Evolutionary conservation across 2,113 vertebrate species (phyloP).

Genomic region (Chaenogobius annularis): DNA sequence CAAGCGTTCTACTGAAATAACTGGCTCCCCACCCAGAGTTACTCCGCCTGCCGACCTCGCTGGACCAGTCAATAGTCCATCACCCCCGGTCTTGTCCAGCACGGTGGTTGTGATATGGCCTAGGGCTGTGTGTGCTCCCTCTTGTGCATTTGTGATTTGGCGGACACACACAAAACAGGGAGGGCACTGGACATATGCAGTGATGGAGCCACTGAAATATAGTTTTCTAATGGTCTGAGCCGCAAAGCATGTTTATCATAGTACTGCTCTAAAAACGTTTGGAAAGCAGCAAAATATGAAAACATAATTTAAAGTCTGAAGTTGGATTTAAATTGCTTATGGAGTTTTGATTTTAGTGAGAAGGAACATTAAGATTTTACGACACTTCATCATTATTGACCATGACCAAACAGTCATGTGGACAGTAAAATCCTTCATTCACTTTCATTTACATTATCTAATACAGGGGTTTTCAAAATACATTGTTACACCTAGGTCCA

Average conservation of each 20-base stretch:
- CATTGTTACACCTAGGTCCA: too few relatives aligned
- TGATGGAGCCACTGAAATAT: conserved; percentile 38
- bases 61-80: conserved; percentile 62
- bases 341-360: background rate
- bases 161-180: conserved; percentile 22
- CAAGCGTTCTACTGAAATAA: conserved; percentile 59
- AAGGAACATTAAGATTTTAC: background rate
- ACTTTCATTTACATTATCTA: background rate
- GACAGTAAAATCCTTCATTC: background rate
- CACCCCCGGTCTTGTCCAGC: conserved; percentile 41
- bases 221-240: conserved; percentile 26
- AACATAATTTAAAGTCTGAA: background rate
- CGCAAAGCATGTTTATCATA: conserved; percentile 24
- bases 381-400: too few relatives aligned
- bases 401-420: background rate
- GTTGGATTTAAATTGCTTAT: conserved; percentile 11
- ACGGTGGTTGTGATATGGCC: conserved; percentile 58
- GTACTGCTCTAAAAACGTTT: conserved; percentile 12
- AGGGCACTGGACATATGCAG: background rate
- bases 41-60: conserved; percentile 47
- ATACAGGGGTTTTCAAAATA: too few relatives aligned
- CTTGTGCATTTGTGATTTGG: conserved; percentile 42
- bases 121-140: conserved; percentile 29
- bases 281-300: conserved; percentile 19
- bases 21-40: conserved; percentile 55